Evolutionary conservation across 2,797 vertebrate genomes (phyloP).

Genomic region (Chelidonichthys spinosus): DNA sequence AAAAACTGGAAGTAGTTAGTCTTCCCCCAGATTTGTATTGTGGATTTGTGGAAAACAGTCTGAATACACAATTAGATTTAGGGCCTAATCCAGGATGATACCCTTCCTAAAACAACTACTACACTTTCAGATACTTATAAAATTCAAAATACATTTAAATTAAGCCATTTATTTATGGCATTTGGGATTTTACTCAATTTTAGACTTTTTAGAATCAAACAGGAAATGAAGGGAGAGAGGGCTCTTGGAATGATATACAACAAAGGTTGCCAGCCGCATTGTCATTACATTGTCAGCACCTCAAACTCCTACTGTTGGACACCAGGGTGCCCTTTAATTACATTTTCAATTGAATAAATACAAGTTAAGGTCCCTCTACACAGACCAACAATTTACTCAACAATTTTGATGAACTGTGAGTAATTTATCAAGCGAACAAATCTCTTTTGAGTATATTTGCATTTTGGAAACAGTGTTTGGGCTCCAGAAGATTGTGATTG

Average conservation of each 20-base stretch:
- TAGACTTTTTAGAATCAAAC: background rate
- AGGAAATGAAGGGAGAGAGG: background rate
- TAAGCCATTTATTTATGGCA: background rate
- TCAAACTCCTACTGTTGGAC: background rate
- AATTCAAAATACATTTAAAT: background rate
- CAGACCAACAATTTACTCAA: background rate
- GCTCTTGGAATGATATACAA: background rate
- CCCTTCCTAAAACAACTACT: background rate
- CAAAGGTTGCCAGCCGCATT: background rate
- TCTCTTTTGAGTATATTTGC: background rate
- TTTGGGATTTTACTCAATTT: background rate
- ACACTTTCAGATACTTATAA: background rate
- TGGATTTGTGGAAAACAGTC: conserved; percentile 22
- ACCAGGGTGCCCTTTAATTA: background rate
- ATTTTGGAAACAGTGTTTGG: background rate
- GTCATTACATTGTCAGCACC: background rate
- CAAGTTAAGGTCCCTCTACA: background rate
- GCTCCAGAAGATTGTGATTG: background rate
- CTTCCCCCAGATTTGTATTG: conserved; percentile 17
- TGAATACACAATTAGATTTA: conserved; percentile 27
- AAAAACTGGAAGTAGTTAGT: conserved; percentile 18
- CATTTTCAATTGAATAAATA: background rate
- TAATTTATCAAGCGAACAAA: background rate
- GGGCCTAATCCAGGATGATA: conserved; percentile 6
- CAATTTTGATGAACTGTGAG: background rate